Percentiles rank a stretch among this genome's conserved stretches.
Conservation (phyloP, 2,113 vertebrate genomes). For the Meriones unguiculatus region DNA sequence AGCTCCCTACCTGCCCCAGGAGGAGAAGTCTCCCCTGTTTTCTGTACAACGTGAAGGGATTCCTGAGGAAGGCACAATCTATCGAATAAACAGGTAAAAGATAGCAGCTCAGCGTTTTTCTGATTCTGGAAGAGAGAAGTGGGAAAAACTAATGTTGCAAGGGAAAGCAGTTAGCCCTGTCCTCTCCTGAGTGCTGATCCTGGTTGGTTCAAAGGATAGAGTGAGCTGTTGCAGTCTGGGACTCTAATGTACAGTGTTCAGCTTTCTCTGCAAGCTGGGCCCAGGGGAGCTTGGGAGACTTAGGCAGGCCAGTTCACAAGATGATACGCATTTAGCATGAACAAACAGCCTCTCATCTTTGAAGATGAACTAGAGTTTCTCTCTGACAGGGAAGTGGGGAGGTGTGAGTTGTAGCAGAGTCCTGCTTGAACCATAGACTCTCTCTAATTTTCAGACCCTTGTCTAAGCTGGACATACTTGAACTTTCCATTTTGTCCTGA, state of each 20-base stretch:
- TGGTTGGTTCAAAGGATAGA: background rate
- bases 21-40: constrained; percentile 91
- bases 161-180: background rate
- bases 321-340: background rate
- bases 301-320: background rate
- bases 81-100: constrained; percentile 90
- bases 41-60: constrained; percentile 91
- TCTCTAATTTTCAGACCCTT: background rate
- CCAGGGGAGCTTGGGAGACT: background rate
- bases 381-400: background rate
- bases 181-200: background rate
- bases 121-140: background rate
- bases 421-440: background rate
- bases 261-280: background rate
- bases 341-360: background rate
- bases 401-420: background rate
- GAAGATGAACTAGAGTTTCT: background rate
- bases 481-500: background rate
- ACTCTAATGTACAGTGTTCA: background rate
- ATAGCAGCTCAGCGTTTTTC: background rate
- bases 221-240: background rate
- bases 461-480: background rate
- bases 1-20: constrained; percentile 91
- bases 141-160: constrained; percentile 9
- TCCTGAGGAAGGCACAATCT: constrained; percentile 84